Evolutionary conservation across 2,797 vertebrate genomes (phyloP).

Genomic region (Enteromius viviparus): DNA sequence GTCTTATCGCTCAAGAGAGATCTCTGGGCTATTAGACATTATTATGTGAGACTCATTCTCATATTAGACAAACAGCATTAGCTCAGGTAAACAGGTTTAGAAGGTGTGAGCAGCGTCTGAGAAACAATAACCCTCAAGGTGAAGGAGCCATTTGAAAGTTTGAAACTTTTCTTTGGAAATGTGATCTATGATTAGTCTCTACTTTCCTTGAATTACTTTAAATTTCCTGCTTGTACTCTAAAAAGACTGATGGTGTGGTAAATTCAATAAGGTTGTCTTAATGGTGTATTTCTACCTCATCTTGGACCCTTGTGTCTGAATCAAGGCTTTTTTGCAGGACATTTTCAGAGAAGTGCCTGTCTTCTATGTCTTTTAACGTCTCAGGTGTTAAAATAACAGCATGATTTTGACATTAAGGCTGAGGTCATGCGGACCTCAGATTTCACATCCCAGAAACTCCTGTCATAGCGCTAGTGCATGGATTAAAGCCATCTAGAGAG

Average conservation of each 20-base stretch:
- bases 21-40: constrained; percentile 14
- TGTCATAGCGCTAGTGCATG: constrained; percentile 8
- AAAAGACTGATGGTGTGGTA: constrained; percentile 24
- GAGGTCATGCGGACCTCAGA: constrained; percentile 26
- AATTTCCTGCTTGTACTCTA: constrained; percentile 48
- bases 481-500: constrained; percentile 2
- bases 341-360: constrained; percentile 21
- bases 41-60: constrained; percentile 14
- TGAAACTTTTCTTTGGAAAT: constrained; percentile 42
- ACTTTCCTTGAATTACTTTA: constrained; percentile 39
- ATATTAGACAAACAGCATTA: constrained; percentile 39
- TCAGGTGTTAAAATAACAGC: constrained; percentile 30
- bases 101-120: background rate
- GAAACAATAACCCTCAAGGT: background rate
- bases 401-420: background rate
- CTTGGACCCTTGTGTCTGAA: background rate
- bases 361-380: constrained; percentile 38
- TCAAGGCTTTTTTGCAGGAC: constrained; percentile 24
- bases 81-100: constrained; percentile 17
- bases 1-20: background rate
- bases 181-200: constrained; percentile 26
- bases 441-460: constrained; percentile 21
- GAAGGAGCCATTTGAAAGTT: constrained; percentile 45
- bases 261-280: constrained; percentile 37
- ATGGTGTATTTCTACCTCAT: constrained; percentile 33